A percentile compares a stretch with the other conserved stretches of the same genome.
These are phyloP conservation scores for Pseudonaja textilis DNA, from an alignment of 2,113 vertebrate species.

Conservation along the genomic window DNA sequence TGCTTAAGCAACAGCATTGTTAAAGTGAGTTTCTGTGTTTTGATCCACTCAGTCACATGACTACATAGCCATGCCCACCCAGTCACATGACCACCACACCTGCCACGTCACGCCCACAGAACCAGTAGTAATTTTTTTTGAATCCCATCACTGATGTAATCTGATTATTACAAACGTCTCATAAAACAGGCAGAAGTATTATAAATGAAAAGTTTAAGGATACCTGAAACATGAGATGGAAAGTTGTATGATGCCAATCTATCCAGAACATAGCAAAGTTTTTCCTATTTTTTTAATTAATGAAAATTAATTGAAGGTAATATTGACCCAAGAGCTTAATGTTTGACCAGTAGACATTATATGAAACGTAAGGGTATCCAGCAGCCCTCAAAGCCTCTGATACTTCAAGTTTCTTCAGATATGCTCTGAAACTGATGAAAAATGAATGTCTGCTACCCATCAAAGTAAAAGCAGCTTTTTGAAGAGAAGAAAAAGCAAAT, in stretches of 20 bases:
- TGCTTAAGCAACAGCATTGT: no score
- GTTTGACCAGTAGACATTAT: background rate
- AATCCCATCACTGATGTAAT: background rate
- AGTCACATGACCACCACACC: no score
- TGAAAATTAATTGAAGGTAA: background rate
- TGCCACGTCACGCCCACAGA: no score
- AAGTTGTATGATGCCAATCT: background rate
- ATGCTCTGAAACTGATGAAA: background rate
- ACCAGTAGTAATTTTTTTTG: no score
- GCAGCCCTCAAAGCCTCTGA: background rate
- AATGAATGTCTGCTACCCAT: background rate
- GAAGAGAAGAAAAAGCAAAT: background rate
- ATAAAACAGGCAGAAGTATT: background rate
- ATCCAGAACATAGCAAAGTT: slow-evolving; percentile 18
- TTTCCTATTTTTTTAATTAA: slow-evolving; percentile 1
- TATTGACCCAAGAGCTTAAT: background rate
- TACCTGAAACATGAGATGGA: slow-evolving; percentile 9
- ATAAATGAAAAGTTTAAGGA: slow-evolving; percentile 22
- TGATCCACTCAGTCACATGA: no score
- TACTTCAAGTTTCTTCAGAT: background rate
- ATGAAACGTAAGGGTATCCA: background rate
- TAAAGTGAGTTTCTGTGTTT: no score
- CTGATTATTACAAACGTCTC: background rate
- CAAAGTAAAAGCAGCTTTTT: slow-evolving; percentile 13
- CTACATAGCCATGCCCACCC: no score